phyloP scores from a whole-genome alignment of 2,888 invertebrate genomes.

The Melikaiella ostensackeni region DNA sequence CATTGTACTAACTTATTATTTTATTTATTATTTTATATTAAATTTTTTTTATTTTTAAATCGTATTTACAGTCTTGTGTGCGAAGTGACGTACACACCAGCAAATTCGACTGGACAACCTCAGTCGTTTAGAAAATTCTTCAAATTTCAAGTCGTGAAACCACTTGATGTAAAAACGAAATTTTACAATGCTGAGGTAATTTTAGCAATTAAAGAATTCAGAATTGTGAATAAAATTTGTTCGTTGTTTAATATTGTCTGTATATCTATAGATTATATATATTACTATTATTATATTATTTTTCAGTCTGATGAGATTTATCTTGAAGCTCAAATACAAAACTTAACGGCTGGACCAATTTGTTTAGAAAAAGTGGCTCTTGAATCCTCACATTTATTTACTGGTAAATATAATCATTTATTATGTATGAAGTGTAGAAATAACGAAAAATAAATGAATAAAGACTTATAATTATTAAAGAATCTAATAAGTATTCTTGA shows the following conservation, averaged over 20 bases:
- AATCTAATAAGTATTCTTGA: background rate
- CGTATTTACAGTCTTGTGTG: conserved; percentile 88
- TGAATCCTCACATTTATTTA: conserved; percentile 94
- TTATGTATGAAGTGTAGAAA: background rate
- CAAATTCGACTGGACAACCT: conserved; percentile 80
- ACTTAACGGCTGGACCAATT: conserved; percentile 95
- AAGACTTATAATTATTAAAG: background rate
- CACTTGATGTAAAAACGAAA: conserved; percentile 98
- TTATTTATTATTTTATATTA: too few relatives aligned
- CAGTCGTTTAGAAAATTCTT: conserved; percentile 97
- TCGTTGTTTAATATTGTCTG: conserved; percentile 64
- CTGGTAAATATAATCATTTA: conserved; percentile 76
- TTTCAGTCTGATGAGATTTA: conserved; percentile 84
- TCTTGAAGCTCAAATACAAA: conserved; percentile 90
- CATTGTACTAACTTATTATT: too few relatives aligned
- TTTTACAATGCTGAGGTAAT: conserved; percentile 94
- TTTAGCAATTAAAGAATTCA: conserved; percentile 32
- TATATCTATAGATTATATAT: too few relatives aligned
- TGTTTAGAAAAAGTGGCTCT: conserved; percentile 95
- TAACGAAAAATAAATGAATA: too few relatives aligned
- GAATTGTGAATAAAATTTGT: conserved; percentile 76
- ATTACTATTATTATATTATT: too few relatives aligned
- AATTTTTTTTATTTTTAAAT: too few relatives aligned
- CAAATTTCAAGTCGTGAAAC: conserved; percentile 98
- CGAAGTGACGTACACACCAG: conserved; percentile 93